phyloP scores from a whole-genome alignment of 2,888 invertebrate species.

The Lasioglossum villosulum region DNA sequence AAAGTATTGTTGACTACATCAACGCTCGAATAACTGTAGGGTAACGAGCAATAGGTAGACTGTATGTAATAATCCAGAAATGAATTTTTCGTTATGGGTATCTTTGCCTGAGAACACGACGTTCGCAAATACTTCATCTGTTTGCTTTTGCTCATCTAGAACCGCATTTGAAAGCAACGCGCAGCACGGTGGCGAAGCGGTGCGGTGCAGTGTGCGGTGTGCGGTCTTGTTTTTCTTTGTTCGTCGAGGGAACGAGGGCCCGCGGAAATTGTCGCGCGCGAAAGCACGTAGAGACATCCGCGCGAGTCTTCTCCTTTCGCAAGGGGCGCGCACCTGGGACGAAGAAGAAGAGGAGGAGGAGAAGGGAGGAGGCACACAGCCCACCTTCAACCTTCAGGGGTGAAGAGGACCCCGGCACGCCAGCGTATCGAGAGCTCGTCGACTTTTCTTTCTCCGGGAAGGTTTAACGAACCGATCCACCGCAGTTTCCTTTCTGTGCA shows the following conservation, averaged over 20 bases:
- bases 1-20: too few relatives aligned
- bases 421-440: constrained; percentile 59
- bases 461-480: constrained; percentile 77
- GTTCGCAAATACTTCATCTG: constrained; percentile 5
- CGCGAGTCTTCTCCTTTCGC: neutral
- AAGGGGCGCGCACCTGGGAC: neutral
- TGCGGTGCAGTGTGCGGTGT: neutral
- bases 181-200: neutral
- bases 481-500: constrained; percentile 65
- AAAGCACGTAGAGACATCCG: constrained; percentile 22
- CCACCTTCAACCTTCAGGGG: neutral
- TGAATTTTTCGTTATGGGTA: neutral
- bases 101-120: neutral
- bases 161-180: neutral
- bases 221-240: constrained; percentile 6
- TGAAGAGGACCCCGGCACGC: constrained; percentile 7
- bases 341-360: neutral
- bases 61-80: neutral
- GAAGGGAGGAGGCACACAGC: neutral
- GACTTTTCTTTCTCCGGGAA: constrained; percentile 67
- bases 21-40: too few relatives aligned
- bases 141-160: constrained; percentile 1
- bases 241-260: neutral
- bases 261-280: constrained; percentile 20
- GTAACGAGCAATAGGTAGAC: neutral